Evolutionary conservation across 2,888 invertebrate species (phyloP).

Genomic region (Ormia ochracea): DNA sequence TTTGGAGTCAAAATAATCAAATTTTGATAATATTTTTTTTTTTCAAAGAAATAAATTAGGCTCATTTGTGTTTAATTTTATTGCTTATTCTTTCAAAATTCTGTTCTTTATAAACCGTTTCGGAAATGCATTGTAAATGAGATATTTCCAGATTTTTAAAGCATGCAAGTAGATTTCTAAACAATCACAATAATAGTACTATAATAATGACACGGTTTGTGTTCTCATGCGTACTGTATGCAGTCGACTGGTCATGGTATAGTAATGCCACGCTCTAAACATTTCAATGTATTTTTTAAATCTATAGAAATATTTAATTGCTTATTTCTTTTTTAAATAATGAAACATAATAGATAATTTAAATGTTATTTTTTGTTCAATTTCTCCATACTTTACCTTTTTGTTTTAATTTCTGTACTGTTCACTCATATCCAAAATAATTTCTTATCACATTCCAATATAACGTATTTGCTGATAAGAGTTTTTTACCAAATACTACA

Average conservation of each 20-base stretch:
- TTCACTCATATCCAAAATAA: constrained; percentile 5
- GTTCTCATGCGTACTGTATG: too few species aligned
- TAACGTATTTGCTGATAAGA: constrained; percentile 49
- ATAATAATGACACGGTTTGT: too few species aligned
- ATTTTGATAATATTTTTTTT: background rate
- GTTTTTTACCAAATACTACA: constrained; percentile 17
- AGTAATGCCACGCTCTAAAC: too few species aligned
- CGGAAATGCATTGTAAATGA: too few species aligned
- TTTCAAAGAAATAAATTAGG: background rate
- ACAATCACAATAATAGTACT: too few species aligned
- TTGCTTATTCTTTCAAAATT: too few species aligned
- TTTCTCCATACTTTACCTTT: background rate
- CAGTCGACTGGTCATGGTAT: too few species aligned
- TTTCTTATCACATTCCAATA: constrained; percentile 50
- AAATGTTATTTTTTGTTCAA: background rate
- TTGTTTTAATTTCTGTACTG: background rate
- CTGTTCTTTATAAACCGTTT: too few species aligned
- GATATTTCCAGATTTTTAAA: too few species aligned
- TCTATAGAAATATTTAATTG: background rate
- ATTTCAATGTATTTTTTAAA: too few species aligned
- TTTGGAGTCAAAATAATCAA: background rate
- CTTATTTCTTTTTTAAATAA: background rate
- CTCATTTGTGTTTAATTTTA: too few species aligned
- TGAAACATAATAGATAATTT: background rate
- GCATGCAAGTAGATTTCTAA: too few species aligned